Evolutionary conservation across 2,113 vertebrate species (phyloP).

Genomic region (Eretmochelys imbricata): DNA sequence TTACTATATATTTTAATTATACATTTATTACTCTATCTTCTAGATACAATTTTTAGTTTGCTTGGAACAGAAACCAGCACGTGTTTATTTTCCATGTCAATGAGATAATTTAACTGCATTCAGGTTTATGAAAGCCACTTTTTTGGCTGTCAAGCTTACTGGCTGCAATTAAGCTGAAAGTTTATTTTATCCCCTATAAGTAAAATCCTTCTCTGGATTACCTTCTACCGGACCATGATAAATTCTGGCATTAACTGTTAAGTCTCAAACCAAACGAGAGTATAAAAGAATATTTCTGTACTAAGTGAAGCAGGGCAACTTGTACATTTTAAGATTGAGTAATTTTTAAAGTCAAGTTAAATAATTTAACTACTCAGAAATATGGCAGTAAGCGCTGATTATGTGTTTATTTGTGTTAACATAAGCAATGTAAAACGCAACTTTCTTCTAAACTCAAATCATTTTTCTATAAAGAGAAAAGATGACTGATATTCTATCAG

Average conservation of each 20-base stretch:
- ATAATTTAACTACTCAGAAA: neutral
- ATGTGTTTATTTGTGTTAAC: neutral
- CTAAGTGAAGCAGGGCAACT: slow-evolving; percentile 31
- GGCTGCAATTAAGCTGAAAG: slow-evolving; percentile 22
- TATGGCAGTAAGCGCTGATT: neutral
- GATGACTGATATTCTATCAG: slow-evolving; percentile 31
- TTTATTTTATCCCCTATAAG: slow-evolving; percentile 37
- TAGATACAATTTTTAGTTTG: slow-evolving; percentile 6
- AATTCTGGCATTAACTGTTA: slow-evolving; percentile 50
- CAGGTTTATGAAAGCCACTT: slow-evolving; percentile 4
- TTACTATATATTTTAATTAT: neutral
- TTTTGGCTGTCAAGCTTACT: slow-evolving; percentile 47
- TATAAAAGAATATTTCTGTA: neutral
- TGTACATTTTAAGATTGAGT: slow-evolving; percentile 9
- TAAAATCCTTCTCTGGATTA: slow-evolving; percentile 66
- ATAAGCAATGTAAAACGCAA: neutral
- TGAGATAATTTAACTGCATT: slow-evolving; percentile 26
- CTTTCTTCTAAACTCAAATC: neutral
- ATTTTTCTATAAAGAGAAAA: slow-evolving; percentile 6
- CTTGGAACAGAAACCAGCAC: neutral
- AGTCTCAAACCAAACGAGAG: slow-evolving; percentile 1
- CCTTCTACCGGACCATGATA: slow-evolving; percentile 40
- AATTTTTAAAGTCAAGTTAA: slow-evolving; percentile 35
- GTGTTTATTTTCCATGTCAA: slow-evolving; percentile 9
- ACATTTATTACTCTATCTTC: neutral